A percentile compares a stretch with the other conserved stretches of the same genome.
phyloP scores from a whole-genome alignment of 2,888 invertebrate genomes.

The Temnothorax rugatulus region DNA sequence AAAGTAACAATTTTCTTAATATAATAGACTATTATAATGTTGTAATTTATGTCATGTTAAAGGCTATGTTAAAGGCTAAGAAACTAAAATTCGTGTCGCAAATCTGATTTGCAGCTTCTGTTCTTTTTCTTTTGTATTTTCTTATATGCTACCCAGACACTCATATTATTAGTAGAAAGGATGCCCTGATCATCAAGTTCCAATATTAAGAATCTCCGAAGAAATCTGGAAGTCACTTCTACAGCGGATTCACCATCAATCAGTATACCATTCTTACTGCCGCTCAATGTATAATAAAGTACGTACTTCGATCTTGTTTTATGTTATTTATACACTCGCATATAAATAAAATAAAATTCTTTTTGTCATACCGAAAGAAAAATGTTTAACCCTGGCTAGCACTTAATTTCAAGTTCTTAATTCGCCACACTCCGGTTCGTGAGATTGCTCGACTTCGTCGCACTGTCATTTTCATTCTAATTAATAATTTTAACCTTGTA shows the following conservation, averaged over 20 bases:
- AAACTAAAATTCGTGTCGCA: neutral
- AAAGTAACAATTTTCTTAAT: too few species aligned
- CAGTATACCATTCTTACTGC: slow-evolving; percentile 87
- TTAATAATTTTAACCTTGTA: too few species aligned
- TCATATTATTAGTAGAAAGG: slow-evolving; percentile 86
- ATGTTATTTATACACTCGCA: neutral
- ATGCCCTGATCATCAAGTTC: slow-evolving; percentile 87
- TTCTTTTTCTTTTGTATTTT: neutral
- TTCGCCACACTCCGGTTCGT: too few species aligned
- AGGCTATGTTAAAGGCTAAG: neutral
- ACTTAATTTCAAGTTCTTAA: too few species aligned
- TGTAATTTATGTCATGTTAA: neutral
- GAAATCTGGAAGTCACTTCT: slow-evolving; percentile 86
- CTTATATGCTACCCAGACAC: slow-evolving; percentile 60
- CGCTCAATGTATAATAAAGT: slow-evolving; percentile 87
- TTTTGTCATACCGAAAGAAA: neutral
- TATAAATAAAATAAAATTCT: neutral
- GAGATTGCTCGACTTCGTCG: too few species aligned
- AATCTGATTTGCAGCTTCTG: neutral
- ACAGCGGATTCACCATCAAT: slow-evolving; percentile 88
- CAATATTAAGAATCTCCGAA: slow-evolving; percentile 88
- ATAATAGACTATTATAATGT: too few species aligned
- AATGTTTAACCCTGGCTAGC: neutral
- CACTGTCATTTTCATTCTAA: too few species aligned
- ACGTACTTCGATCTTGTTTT: slow-evolving; percentile 27